Evolutionary conservation across 2,113 vertebrate species (phyloP).

Genomic region (Gymnarchus niloticus): DNA sequence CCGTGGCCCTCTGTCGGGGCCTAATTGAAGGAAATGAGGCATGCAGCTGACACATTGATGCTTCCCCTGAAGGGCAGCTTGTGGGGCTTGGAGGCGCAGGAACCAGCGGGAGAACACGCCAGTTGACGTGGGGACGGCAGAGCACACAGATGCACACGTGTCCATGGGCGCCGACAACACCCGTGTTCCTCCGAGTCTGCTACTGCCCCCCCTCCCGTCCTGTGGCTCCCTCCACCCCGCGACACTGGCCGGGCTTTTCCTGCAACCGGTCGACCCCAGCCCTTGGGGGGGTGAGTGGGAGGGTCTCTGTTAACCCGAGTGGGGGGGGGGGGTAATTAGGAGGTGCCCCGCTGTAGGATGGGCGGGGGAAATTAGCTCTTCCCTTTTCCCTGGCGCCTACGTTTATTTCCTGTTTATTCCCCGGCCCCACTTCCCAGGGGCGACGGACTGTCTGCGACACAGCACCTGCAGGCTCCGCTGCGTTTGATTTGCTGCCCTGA

Average conservation of each 20-base stretch:
- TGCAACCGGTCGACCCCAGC: neutral
- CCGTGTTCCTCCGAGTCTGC: too few relatives aligned
- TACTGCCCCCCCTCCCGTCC: neutral
- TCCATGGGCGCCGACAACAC: neutral
- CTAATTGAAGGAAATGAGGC: slow-evolving; percentile 78
- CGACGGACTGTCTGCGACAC: slow-evolving; percentile 73
- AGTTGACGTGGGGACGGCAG: neutral
- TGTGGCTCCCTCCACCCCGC: neutral
- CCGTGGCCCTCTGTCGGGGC: slow-evolving; percentile 54
- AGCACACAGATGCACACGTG: too few relatives aligned
- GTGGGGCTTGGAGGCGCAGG: slow-evolving; percentile 16
- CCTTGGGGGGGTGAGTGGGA: slow-evolving; percentile 55
- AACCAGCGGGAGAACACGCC: neutral
- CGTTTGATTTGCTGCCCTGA: slow-evolving; percentile 86
- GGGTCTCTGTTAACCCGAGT: slow-evolving; percentile 75
- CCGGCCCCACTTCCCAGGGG: slow-evolving; percentile 72
- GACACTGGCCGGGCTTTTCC: neutral
- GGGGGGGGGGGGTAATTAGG: slow-evolving; percentile 88
- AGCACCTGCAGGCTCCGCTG: slow-evolving; percentile 74
- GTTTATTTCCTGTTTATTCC: slow-evolving; percentile 96
- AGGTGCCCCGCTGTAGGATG: slow-evolving; percentile 78
- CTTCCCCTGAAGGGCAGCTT: slow-evolving; percentile 44
- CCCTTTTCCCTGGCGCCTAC: slow-evolving; percentile 65
- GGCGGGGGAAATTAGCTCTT: slow-evolving; percentile 64
- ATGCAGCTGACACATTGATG: slow-evolving; percentile 64